phyloP scores from a whole-genome alignment of 2,797 vertebrate species.

The Zalophus californianus region DNA sequence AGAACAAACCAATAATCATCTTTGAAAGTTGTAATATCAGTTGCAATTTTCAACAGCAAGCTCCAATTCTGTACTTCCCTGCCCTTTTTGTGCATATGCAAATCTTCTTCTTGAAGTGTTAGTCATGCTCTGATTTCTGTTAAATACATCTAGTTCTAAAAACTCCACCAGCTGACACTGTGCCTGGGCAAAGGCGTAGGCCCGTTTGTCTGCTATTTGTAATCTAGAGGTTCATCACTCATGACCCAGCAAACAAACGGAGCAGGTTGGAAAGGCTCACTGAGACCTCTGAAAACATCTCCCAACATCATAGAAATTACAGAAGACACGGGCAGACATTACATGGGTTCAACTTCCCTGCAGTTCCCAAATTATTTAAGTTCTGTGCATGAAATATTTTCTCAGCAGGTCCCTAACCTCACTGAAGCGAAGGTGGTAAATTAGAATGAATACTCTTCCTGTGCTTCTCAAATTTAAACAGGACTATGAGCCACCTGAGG shows the following conservation, averaged over 20 bases:
- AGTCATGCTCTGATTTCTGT: constrained; percentile 73
- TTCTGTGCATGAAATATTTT: background rate
- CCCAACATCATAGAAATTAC: background rate
- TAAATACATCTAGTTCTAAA: constrained; percentile 69
- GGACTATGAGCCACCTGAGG: background rate
- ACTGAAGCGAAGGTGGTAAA: background rate
- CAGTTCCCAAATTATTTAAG: background rate
- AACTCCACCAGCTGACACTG: constrained; percentile 49
- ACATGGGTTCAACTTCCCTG: background rate
- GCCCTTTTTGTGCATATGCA: constrained; percentile 65
- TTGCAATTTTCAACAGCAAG: constrained; percentile 43
- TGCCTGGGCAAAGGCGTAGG: constrained; percentile 44
- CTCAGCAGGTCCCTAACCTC: background rate
- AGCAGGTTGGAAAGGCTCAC: background rate
- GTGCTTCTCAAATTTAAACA: background rate
- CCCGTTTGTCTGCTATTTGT: background rate
- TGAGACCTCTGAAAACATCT: background rate
- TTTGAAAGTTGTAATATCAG: constrained; percentile 26
- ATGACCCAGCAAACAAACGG: background rate
- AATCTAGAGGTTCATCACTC: background rate
- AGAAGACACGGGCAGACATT: background rate
- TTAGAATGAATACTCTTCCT: background rate
- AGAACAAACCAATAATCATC: constrained; percentile 53
- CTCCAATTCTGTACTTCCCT: constrained; percentile 63
- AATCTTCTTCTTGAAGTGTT: constrained; percentile 71